Percentiles rank a stretch among this genome's conserved stretches.
These are phyloP conservation scores for Leptoclinus maculatus DNA, from an alignment of 2,797 vertebrate species.

Conservation along the genomic window DNA sequence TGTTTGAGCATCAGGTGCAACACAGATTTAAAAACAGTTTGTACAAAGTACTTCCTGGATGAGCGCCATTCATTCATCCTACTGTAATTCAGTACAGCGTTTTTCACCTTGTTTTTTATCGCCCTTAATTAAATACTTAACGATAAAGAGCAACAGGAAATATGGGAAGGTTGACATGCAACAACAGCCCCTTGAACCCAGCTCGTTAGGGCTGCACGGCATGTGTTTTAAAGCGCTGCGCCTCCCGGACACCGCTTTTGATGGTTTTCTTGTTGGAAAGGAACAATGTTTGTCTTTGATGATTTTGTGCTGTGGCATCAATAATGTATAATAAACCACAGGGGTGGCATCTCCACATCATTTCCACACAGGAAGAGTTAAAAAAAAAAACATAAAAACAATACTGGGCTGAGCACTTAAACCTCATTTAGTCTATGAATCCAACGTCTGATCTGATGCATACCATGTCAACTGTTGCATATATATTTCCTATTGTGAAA, in stretches of 20 bases:
- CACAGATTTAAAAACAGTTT: not conserved
- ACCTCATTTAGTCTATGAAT: not conserved
- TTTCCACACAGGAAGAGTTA: conserved; percentile 24
- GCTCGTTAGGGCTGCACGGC: conserved; percentile 35
- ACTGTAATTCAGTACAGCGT: not conserved
- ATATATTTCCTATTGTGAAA: not conserved
- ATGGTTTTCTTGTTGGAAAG: conserved; percentile 55
- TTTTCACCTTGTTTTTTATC: not conserved
- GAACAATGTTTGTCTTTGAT: conserved; percentile 58
- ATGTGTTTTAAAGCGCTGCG: conserved; percentile 45
- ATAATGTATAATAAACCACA: conserved; percentile 45
- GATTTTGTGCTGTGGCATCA: conserved; percentile 55
- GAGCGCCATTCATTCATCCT: not conserved
- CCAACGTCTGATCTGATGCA: not conserved
- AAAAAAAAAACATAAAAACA: not conserved
- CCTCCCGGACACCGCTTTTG: conserved; percentile 52
- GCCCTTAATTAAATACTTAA: conserved; percentile 35
- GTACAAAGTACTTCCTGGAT: not conserved
- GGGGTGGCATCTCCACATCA: conserved; percentile 38
- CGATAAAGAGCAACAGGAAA: conserved; percentile 37
- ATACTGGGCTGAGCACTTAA: not conserved
- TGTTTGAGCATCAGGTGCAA: conserved; percentile 1
- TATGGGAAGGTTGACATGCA: conserved; percentile 27
- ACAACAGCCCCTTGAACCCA: conserved; percentile 41
- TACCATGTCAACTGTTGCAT: not conserved